These are phyloP conservation scores for Hyaena hyaena DNA, from an alignment of 2,113 vertebrate genomes.

Conservation along the genomic window DNA sequence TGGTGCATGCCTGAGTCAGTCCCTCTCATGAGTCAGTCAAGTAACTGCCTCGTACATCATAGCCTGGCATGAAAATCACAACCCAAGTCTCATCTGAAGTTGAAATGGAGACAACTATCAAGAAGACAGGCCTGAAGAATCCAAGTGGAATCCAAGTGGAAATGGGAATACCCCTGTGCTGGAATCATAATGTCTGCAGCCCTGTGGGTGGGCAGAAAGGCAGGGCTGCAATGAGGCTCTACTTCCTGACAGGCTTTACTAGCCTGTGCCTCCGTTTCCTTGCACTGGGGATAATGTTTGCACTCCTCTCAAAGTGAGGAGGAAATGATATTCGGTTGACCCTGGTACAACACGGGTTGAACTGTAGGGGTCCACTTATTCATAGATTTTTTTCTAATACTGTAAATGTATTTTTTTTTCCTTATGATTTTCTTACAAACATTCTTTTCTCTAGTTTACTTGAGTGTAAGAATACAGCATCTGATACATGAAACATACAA, in stretches of 20 bases:
- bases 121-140: neutral
- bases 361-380: neutral
- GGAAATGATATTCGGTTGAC: too few species aligned
- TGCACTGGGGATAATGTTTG: too few species aligned
- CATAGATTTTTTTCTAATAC: neutral
- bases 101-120: neutral
- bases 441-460: neutral
- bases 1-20: neutral
- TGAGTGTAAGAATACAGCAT: neutral
- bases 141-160: neutral
- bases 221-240: neutral
- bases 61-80: neutral
- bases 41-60: neutral
- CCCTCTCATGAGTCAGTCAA: neutral
- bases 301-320: neutral
- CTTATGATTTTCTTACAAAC: neutral
- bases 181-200: neutral
- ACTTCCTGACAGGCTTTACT: neutral
- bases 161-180: neutral
- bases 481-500: neutral
- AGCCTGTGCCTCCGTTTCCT: neutral
- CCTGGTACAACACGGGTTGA: neutral
- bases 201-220: neutral
- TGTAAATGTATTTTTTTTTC: neutral
- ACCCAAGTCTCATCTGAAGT: neutral